phyloP scores from a whole-genome alignment of 2,888 invertebrate genomes.

The Aricia artaxerxes region DNA sequence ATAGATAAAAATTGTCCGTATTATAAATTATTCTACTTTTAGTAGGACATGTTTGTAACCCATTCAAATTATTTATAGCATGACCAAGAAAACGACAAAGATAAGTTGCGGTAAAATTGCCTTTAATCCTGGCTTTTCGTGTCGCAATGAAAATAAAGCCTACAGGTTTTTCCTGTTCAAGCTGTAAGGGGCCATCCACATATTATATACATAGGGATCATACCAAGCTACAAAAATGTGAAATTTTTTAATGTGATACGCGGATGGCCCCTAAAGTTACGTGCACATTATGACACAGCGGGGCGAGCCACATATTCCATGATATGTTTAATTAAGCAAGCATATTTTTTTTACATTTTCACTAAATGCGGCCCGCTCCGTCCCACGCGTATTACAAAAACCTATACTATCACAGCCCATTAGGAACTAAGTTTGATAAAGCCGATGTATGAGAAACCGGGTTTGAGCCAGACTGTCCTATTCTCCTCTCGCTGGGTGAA shows the following conservation, averaged over 20 bases:
- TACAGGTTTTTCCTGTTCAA: too few species aligned
- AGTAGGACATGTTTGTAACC: too few species aligned
- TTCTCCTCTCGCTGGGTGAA: slow-evolving; percentile 66
- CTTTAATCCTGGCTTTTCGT: neutral
- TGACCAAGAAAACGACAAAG: neutral
- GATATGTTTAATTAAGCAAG: too few species aligned
- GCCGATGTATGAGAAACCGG: slow-evolving; percentile 67
- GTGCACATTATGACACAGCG: neutral
- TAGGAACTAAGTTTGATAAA: slow-evolving; percentile 73
- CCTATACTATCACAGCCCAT: slow-evolving; percentile 54
- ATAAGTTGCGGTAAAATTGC: neutral
- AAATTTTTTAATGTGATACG: neutral
- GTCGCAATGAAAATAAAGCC: too few species aligned
- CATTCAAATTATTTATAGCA: neutral
- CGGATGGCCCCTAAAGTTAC: neutral
- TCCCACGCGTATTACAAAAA: neutral
- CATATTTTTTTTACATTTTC: too few species aligned
- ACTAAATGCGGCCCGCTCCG: neutral
- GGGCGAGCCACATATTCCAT: too few species aligned
- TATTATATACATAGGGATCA: neutral
- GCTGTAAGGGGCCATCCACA: neutral
- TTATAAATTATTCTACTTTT: too few species aligned
- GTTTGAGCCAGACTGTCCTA: slow-evolving; percentile 62
- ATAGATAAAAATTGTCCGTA: neutral
- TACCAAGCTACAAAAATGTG: neutral